Evolutionary conservation across 1,140 invertebrate genomes (phyloP).

Genomic region (Hyles euphorbiae): DNA sequence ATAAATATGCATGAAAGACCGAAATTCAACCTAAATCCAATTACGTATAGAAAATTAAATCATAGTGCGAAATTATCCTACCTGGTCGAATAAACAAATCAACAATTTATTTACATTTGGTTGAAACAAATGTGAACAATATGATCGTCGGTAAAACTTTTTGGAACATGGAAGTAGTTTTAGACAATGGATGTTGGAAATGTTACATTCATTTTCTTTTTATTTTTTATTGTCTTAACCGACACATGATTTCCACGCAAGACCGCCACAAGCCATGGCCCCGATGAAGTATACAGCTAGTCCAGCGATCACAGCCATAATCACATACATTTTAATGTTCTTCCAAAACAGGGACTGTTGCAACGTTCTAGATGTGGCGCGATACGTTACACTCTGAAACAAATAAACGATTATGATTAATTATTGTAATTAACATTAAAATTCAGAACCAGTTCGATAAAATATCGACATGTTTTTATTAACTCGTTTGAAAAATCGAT

Average conservation of each 20-base stretch:
- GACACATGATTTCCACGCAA: slow-evolving; percentile 86
- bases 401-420: slow-evolving; percentile 12
- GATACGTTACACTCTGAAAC: slow-evolving; percentile 90
- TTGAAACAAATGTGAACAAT: no score
- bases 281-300: slow-evolving; percentile 91
- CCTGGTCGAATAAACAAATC: no score
- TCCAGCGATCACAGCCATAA: slow-evolving; percentile 82
- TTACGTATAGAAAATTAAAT: no score
- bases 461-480: neutral
- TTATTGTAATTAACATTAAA: neutral
- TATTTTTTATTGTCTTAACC: slow-evolving; percentile 31
- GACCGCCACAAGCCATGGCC: slow-evolving; percentile 89
- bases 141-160: no score
- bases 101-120: no score
- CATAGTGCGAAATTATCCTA: no score
- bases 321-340: slow-evolving; percentile 93
- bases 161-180: no score
- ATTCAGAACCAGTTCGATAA: neutral
- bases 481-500: no score
- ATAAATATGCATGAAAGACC: no score
- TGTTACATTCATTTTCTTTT: no score
- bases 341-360: slow-evolving; percentile 95
- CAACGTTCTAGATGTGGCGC: slow-evolving; percentile 88
- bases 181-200: no score
- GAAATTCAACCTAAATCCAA: no score